Evolutionary conservation across 1,140 invertebrate genomes (phyloP).

Genomic region (Cephus cinctus): DNA sequence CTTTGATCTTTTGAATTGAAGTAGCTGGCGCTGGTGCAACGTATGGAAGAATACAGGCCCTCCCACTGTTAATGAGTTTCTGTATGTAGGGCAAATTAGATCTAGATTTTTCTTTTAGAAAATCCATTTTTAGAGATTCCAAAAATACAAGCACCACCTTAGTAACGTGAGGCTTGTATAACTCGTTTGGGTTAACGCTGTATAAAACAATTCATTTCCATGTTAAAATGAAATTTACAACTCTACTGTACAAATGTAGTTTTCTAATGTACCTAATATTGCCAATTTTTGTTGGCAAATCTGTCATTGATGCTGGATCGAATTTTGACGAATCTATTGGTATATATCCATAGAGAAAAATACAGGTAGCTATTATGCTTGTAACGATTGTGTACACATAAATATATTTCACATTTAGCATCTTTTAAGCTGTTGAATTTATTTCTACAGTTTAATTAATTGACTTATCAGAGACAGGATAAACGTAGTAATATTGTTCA

Average conservation of each 20-base stretch:
- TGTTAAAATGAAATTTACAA: background rate
- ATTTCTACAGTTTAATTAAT: no score
- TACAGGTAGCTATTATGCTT: conserved; percentile 20
- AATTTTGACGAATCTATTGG: conserved; percentile 56
- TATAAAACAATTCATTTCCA: background rate
- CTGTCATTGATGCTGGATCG: conserved; percentile 46
- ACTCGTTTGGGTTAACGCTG: background rate
- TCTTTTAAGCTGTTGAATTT: no score
- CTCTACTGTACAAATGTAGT: no score
- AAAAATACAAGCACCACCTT: background rate
- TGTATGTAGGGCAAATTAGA: background rate
- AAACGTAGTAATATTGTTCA: no score
- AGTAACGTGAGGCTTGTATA: background rate
- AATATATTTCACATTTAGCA: background rate
- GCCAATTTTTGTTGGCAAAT: conserved; percentile 53
- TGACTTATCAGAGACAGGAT: no score
- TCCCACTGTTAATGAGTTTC: background rate
- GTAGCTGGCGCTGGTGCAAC: background rate
- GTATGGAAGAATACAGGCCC: background rate
- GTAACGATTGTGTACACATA: background rate
- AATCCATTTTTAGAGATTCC: background rate
- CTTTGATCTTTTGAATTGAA: background rate
- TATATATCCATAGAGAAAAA: conserved; percentile 59
- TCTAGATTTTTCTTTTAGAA: background rate
- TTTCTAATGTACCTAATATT: conserved; percentile 51